Base-by-base conservation (phyloP, 2,113 vertebrate genomes). In the Calypte anna region DNA sequence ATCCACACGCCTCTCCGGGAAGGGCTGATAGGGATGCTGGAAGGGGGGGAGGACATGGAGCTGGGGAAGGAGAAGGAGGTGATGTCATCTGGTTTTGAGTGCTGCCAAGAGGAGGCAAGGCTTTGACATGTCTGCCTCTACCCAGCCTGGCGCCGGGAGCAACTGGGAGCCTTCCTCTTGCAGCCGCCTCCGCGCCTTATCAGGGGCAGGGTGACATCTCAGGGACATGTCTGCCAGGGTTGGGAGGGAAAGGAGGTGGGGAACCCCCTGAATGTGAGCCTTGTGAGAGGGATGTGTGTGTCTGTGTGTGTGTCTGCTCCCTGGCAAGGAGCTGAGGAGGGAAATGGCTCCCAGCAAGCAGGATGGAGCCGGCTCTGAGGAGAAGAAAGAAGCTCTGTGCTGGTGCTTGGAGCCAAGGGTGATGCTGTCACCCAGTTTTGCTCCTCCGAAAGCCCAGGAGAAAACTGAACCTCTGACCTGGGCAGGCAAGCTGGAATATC, bases 81-180 rank as follows among this genome's bases (percentile, higher is more conserved):
- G 96, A 97, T 94, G 93, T 93, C 89, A 96, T 97, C n/a, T 95
- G 94, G 67, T 96, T 97, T 94, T 72, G 82, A 90, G 64, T 24
- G 12, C 70, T 93, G 85, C 53, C 0, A 17, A 17, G 54, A 87
- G 69, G 40, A 85, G 74, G 70, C 55, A 5, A 75, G 70, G 79
- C 58, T 79, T 43, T 36, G 93, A 91, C 88, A 27, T 8, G 78
- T 94, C 94, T 69, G 96, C 55, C 74, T 75, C 88, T 91, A 59
- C 91, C 95, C 88, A 76, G 90, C 75, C 91, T 97, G 96, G 96
- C 93, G 95, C 96, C 97, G n/a, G 90, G 66, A 94, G 82, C 88
- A 79, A 93, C 80, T 30, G 93, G 67, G 81, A 97, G 75, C 91
- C 75, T 96, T 96, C 86, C 88, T 94, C 43, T 87, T 13, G 31